These are phyloP conservation scores for Otis tarda DNA, from an alignment of 2,113 vertebrate species.

Conservation along the genomic window DNA sequence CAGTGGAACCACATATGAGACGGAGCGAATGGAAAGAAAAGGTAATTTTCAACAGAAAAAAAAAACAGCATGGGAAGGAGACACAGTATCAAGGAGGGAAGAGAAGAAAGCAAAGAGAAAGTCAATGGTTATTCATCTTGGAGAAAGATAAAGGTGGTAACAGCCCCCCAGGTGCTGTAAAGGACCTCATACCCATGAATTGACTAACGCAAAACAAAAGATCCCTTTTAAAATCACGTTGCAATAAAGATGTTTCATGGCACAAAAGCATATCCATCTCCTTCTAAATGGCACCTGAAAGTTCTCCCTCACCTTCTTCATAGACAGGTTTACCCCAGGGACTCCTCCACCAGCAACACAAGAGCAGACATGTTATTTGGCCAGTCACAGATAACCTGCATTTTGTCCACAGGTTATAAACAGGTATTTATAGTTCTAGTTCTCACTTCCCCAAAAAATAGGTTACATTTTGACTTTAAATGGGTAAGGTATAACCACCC, in stretches of 20 bases:
- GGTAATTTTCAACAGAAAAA: not conserved
- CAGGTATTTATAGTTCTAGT: not conserved
- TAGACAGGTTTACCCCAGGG: not conserved
- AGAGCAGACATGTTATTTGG: not conserved
- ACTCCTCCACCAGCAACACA: accelerated
- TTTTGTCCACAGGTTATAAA: not conserved
- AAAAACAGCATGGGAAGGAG: not conserved
- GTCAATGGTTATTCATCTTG: not conserved
- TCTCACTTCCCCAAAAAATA: not conserved
- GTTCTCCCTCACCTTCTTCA: not conserved
- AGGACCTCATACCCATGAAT: not conserved
- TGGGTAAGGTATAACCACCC: not conserved
- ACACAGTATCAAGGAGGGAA: not conserved
- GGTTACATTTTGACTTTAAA: not conserved
- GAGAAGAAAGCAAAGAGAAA: not conserved
- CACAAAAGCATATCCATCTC: not conserved
- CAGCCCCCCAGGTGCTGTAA: not conserved
- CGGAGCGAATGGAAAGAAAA: not conserved
- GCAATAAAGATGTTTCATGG: not conserved
- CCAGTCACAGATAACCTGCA: not conserved
- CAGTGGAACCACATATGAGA: not conserved
- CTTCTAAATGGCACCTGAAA: not conserved
- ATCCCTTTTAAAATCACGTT: not conserved
- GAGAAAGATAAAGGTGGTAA: not conserved
- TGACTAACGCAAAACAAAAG: not conserved